These are phyloP conservation scores for Marronus borbonicus DNA, from an alignment of 2,888 invertebrate species.

Conservation along the genomic window DNA sequence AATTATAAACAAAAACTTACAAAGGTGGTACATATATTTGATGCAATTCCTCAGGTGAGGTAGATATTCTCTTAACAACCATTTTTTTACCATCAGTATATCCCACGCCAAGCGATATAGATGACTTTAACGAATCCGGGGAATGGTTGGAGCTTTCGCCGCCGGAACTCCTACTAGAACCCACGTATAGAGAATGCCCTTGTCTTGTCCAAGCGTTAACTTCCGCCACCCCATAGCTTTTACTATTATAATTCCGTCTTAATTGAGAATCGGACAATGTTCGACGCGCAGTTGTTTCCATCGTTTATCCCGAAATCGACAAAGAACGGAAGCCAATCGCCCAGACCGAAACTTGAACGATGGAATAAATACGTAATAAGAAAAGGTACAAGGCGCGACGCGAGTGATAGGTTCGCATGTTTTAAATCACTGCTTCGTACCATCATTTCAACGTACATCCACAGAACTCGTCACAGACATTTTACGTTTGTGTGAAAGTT, in stretches of 20 bases:
- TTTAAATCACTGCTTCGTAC: neutral
- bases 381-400: neutral
- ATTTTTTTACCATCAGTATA: slow-evolving; percentile 34
- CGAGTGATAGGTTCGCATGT: neutral
- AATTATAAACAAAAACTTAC: slow-evolving; percentile 29
- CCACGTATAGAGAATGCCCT: neutral
- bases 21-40: slow-evolving; percentile 17
- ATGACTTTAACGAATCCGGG: slow-evolving; percentile 20
- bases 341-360: neutral
- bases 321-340: neutral
- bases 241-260: neutral
- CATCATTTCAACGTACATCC: neutral
- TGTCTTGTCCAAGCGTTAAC: neutral
- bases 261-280: slow-evolving; percentile 34
- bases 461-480: slow-evolving; percentile 9
- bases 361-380: neutral
- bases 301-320: neutral
- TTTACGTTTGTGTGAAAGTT: slow-evolving; percentile 21
- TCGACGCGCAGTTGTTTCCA: slow-evolving; percentile 14
- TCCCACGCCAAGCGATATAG: slow-evolving; percentile 25
- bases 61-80: slow-evolving; percentile 36
- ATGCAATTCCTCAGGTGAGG: slow-evolving; percentile 11
- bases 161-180: slow-evolving; percentile 1
- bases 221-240: slow-evolving; percentile 5
- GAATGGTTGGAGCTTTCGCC: slow-evolving; percentile 21